phyloP scores from a whole-genome alignment of 2,888 invertebrate genomes.

The Branchipolynoe longqiensis region DNA sequence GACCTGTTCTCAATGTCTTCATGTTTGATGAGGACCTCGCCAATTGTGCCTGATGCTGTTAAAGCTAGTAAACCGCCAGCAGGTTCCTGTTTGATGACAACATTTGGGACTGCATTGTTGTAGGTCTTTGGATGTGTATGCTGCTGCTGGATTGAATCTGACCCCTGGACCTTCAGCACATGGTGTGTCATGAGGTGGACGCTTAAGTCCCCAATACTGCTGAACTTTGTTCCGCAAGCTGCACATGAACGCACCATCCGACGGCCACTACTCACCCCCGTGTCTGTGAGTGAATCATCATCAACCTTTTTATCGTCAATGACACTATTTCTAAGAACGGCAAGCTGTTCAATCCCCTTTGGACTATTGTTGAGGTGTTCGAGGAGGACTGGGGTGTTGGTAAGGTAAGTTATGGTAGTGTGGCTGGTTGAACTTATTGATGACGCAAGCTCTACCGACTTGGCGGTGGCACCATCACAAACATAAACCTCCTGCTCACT shows the following conservation, averaged over 20 bases:
- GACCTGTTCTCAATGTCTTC: no score
- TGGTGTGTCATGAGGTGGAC: neutral
- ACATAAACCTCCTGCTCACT: no score
- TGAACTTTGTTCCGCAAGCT: neutral
- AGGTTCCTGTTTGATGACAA: neutral
- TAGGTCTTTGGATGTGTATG: neutral
- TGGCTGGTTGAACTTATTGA: no score
- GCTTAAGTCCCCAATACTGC: neutral
- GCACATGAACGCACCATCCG: constrained; percentile 31
- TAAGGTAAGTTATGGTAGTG: no score
- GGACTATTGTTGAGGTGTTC: neutral
- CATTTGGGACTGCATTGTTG: constrained; percentile 15
- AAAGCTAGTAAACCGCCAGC: neutral
- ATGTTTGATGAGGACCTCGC: neutral
- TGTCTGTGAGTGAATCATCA: no score
- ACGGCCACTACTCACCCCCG: no score
- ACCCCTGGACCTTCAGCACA: neutral
- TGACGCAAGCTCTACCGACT: no score
- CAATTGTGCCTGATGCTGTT: no score
- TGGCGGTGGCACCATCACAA: no score
- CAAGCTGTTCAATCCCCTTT: neutral
- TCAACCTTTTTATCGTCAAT: no score
- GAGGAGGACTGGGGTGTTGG: neutral
- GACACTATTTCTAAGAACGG: no score
- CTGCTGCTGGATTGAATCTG: neutral